A percentile compares a stretch with the other conserved stretches of the same genome.
Conservation (phyloP, 2,797 vertebrate genomes). For the Falco peregrinus region DNA sequence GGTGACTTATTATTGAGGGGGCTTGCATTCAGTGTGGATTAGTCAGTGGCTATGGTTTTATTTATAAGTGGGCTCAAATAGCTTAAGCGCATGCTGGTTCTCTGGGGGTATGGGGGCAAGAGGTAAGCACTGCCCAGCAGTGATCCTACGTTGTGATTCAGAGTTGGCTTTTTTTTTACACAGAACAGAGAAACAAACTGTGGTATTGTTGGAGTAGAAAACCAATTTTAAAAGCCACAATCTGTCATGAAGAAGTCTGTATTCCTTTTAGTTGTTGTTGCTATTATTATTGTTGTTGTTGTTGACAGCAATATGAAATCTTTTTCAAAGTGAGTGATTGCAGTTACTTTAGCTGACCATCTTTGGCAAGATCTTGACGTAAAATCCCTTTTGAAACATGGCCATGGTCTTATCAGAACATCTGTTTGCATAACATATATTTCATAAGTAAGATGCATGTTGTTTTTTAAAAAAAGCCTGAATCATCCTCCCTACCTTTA, state of each 20-base stretch:
- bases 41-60: neutral
- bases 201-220: neutral
- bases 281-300: neutral
- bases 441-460: constrained; percentile 43
- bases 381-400: constrained; percentile 42
- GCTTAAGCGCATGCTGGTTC: fast-evolving
- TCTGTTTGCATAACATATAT: neutral
- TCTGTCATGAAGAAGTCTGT: neutral
- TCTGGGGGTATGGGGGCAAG: neutral
- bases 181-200: neutral
- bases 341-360: neutral
- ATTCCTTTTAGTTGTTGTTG: neutral
- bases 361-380: neutral
- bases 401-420: neutral
- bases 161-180: neutral
- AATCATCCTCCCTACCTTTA: constrained; percentile 26
- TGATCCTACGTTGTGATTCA: neutral
- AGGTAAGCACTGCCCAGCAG: neutral
- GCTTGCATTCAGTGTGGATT: neutral
- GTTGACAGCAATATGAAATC: neutral
- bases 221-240: neutral
- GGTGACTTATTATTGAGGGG: neutral
- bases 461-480: neutral
- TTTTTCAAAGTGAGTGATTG: neutral
- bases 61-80: neutral